Conservation (phyloP, 2,113 vertebrate genomes). For the Antechinus stuartii region DNA sequence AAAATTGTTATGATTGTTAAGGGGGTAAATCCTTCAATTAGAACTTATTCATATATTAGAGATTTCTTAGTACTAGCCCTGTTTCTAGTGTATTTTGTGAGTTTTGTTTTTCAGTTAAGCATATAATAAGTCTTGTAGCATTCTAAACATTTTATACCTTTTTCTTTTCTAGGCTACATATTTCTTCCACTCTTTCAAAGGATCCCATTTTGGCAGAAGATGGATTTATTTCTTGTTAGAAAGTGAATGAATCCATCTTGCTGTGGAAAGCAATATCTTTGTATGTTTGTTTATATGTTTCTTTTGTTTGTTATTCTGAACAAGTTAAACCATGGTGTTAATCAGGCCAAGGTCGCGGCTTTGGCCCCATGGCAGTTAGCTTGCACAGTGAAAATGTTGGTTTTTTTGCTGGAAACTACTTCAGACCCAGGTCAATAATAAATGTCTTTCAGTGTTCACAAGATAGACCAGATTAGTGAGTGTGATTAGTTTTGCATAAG, state of each 20-base stretch:
- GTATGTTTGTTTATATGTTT: neutral
- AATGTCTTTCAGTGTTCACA: conserved; percentile 5
- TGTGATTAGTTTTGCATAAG: neutral
- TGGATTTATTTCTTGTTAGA: neutral
- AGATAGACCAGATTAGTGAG: neutral
- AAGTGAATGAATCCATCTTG: neutral
- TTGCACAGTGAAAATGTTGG: conserved; percentile 42
- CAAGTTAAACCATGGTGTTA: conserved; percentile 52
- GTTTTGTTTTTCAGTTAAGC: conserved; percentile 38
- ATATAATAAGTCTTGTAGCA: neutral
- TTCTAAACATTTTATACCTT: conserved; percentile 38
- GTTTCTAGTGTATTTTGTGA: neutral
- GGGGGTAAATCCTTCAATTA: neutral
- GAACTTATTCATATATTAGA: conserved; percentile 30
- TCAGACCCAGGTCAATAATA: conserved; percentile 38
- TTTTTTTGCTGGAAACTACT: neutral
- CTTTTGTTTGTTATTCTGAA: conserved; percentile 55
- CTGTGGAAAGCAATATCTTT: conserved; percentile 29
- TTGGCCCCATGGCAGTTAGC: conserved; percentile 23
- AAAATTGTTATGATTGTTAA: neutral
- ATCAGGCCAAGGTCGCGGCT: conserved; percentile 43
- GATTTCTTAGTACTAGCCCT: neutral
- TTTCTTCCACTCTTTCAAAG: conserved; percentile 23
- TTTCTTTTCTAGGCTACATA: conserved; percentile 15
- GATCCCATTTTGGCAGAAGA: conserved; percentile 55